phyloP scores from a whole-genome alignment of 1,140 invertebrate genomes.

The Drosophila repletoides region DNA sequence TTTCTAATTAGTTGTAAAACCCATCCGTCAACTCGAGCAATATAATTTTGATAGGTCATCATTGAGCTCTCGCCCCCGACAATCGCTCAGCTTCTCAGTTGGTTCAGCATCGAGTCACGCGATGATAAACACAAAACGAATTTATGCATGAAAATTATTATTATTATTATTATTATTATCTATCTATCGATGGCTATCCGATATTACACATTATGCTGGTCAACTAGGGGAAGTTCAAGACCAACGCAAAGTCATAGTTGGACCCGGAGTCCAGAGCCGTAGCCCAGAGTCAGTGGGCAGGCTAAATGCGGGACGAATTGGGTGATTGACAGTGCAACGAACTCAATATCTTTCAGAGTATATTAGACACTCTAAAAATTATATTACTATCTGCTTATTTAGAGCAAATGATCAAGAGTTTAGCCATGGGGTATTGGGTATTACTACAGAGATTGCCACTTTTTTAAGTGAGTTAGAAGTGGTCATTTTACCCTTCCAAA shows the following conservation, averaged over 20 bases:
- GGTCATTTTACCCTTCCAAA: too few relatives aligned
- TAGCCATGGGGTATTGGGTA: too few relatives aligned
- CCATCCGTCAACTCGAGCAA: conserved; percentile 46
- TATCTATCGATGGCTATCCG: conserved; percentile 48
- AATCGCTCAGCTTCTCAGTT: neutral
- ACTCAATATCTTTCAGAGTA: neutral
- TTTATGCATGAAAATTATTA: conserved; percentile 65
- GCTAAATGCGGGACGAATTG: conserved; percentile 29
- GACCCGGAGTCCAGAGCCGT: too few relatives aligned
- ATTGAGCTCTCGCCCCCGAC: conserved; percentile 14
- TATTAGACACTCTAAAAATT: too few relatives aligned
- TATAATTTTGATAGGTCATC: conserved; percentile 45
- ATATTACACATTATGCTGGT: conserved; percentile 51
- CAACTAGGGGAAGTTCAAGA: conserved; percentile 5
- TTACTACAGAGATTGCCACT: too few relatives aligned
- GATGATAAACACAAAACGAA: conserved; percentile 77
- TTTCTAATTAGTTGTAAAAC: conserved; percentile 53
- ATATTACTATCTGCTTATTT: too few relatives aligned
- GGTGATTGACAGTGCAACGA: conserved; percentile 4
- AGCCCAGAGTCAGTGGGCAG: conserved; percentile 9
- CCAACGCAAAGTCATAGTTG: too few relatives aligned
- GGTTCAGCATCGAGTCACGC: conserved; percentile 45
- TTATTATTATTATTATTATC: conserved; percentile 43
- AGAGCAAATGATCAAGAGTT: too few relatives aligned
- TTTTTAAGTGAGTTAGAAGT: too few relatives aligned